Base-by-base conservation (phyloP, 2,888 invertebrate genomes). In the Epirrhoe tristata region DNA sequence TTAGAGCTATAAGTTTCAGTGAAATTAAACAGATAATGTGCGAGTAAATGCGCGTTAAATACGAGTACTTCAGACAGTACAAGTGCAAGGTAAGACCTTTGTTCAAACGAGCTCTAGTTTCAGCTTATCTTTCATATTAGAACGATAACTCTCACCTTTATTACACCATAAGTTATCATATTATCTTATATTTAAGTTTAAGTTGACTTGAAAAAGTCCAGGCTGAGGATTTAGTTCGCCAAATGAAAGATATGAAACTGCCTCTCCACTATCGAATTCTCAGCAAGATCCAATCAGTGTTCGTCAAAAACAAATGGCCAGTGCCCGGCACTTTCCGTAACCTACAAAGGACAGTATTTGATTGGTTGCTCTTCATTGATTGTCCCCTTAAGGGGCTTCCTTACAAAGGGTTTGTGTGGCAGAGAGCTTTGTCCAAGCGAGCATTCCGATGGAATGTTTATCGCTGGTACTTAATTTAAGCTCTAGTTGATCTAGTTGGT, bases 271-370 rank as follows among this genome's bases (percentile, higher is more conserved):
- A 32, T 58, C 24, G 16, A 46, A 52, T 52, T 60, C 16, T 56
- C 14, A 14, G n/a, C 39, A 39, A n/a, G 24, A 17, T 14, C 48
- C 50, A 65, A 65, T 59, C 55, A 54, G 55, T 51, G 50, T 36
- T 50, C 54, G 32, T 58, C 54, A 50, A 43, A 64, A 54, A 65
- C 54, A 58, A 64, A 55, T 43, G 16, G 31, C 10, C 46, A 60
- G 43, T 43, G 51, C 50, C 46, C 17, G 43, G 16, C 31, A 55
- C 56, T 39, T 53, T 53, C 34, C 52, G 43, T 52, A 43, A 52
- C 31, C 52, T 39, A 46, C 52, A 63, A 53, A 14, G 10, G 46
- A 31, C 16, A 8, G 57, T 58, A 36, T 48, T 52, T 53, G 53
- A 58, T 63, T 63, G 58, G 31, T 57, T 46, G 57, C 57, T 57